These are phyloP conservation scores for Parapristionchus giblindavisi DNA, from an alignment of 2,888 invertebrate species.

Conservation along the genomic window DNA sequence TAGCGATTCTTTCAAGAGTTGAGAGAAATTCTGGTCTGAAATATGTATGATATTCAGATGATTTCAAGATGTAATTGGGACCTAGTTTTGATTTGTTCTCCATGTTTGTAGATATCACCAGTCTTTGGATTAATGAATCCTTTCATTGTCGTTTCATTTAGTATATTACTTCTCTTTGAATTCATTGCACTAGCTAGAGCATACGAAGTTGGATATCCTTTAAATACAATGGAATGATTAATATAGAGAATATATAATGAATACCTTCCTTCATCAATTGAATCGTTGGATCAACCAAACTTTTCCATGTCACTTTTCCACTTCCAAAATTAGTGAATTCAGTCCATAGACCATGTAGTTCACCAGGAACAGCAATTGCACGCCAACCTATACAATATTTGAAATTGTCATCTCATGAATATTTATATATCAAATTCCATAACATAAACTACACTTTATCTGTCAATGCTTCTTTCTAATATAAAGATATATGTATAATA, in stretches of 20 bases:
- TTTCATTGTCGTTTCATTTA: constrained; percentile 59
- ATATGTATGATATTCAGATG: not conserved
- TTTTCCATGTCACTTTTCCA: constrained; percentile 55
- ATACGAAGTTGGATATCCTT: constrained; percentile 66
- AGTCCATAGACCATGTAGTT: constrained; percentile 62
- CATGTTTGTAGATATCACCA: constrained; percentile 55
- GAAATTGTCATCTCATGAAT: not conserved
- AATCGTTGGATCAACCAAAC: constrained; percentile 66
- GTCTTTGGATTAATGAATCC: constrained; percentile 65
- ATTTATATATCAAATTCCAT: no score
- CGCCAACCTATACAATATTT: constrained; percentile 57
- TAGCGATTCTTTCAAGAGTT: constrained; percentile 57
- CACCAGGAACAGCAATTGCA: constrained; percentile 67
- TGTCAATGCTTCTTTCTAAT: not conserved
- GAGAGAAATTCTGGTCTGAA: constrained; percentile 49
- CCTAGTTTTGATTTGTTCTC: constrained; percentile 67
- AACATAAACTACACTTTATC: no score
- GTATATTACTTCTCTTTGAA: constrained; percentile 50
- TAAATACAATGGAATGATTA: not conserved
- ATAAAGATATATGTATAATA: not conserved
- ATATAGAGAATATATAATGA: not conserved
- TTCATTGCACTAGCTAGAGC: constrained; percentile 64
- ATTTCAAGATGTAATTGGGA: not conserved
- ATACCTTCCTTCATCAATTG: constrained; percentile 61
- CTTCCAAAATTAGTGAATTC: constrained; percentile 61